Percentiles rank a stretch among this genome's conserved stretches.
Evolutionary conservation across 2,797 vertebrate species (phyloP).

Genomic region (Luscinia luscinia): DNA sequence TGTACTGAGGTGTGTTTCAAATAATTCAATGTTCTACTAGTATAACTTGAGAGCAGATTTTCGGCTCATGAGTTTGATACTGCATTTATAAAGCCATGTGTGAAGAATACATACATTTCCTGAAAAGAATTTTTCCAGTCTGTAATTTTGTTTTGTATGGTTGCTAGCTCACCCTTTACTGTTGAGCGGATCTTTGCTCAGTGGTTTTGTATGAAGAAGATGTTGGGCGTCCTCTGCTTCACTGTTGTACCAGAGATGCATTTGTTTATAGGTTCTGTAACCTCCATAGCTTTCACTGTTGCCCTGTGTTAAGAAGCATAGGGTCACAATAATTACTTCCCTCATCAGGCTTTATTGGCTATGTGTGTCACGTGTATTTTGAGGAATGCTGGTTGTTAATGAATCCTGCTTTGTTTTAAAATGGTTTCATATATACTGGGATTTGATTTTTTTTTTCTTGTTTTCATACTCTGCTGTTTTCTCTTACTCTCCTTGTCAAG

Average conservation of each 20-base stretch:
- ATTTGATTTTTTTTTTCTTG: constrained; percentile 85
- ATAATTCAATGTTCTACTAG: constrained; percentile 11
- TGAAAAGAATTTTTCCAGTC: constrained; percentile 43
- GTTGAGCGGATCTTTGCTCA: constrained; percentile 1
- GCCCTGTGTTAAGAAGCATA: constrained; percentile 49
- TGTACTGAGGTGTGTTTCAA: constrained; percentile 16
- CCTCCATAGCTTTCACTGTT: constrained; percentile 36
- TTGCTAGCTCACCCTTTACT: not conserved
- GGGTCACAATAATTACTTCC: constrained; percentile 32
- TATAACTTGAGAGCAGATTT: constrained; percentile 56
- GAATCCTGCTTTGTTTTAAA: constrained; percentile 70
- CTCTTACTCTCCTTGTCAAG: constrained; percentile 90
- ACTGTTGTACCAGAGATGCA: constrained; percentile 13
- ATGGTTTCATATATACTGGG: constrained; percentile 74
- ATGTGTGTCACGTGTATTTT: constrained; percentile 71
- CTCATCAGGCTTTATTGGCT: constrained; percentile 68
- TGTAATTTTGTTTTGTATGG: constrained; percentile 5
- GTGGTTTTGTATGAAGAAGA: constrained; percentile 11
- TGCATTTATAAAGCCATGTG: constrained; percentile 24
- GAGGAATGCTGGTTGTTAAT: constrained; percentile 72
- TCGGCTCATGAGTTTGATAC: constrained; percentile 24
- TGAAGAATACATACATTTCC: constrained; percentile 23
- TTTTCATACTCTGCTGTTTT: constrained; percentile 88
- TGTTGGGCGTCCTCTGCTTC: constrained; percentile 29
- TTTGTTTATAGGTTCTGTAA: constrained; percentile 44